Conservation (phyloP, 2,797 vertebrate genomes). For the Eulemur rubriventer region DNA sequence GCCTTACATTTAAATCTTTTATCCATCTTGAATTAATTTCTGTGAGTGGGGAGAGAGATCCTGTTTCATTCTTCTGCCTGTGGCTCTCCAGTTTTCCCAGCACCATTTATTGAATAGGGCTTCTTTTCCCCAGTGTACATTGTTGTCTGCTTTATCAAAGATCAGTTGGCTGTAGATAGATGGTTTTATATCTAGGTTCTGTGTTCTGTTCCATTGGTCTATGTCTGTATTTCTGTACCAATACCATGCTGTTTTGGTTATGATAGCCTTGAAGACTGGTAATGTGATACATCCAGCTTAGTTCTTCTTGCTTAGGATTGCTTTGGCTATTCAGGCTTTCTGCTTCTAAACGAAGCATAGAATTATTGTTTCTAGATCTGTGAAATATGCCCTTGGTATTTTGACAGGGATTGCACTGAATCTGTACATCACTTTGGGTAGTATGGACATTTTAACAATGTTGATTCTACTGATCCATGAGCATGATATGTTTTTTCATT, state of each 20-base stretch:
- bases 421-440: neutral
- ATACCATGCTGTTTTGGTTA: neutral
- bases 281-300: neutral
- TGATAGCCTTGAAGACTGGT: neutral
- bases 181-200: neutral
- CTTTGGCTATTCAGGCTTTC: neutral
- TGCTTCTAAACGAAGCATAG: neutral
- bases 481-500: neutral
- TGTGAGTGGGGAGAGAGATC: neutral
- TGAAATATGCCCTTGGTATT: neutral
- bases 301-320: neutral
- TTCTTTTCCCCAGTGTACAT: neutral
- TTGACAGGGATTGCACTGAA: neutral
- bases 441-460: neutral
- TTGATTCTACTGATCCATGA: neutral
- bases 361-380: neutral
- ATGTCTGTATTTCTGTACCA: neutral
- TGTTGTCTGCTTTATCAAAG: neutral
- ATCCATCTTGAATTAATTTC: neutral
- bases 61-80: neutral
- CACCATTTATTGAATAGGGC: neutral
- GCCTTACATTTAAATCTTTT: neutral
- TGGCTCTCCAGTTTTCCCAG: neutral
- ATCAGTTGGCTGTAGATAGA: neutral
- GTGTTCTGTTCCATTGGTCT: neutral